Evolutionary conservation across 2,113 vertebrate genomes (phyloP).

Genomic region (Sinocyclocheilus anophthalmus): DNA sequence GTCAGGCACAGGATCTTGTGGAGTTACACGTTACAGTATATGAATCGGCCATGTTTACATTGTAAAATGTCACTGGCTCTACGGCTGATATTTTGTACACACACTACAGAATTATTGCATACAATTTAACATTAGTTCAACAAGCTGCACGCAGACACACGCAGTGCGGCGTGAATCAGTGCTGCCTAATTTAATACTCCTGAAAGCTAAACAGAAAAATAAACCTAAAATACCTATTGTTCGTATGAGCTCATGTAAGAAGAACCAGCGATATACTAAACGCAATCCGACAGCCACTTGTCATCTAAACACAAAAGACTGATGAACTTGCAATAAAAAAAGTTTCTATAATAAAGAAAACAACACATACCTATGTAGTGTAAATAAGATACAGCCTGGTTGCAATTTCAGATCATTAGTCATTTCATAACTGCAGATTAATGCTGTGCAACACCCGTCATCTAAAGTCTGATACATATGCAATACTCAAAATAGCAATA

Average conservation of each 20-base stretch:
- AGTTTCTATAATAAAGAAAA: not conserved
- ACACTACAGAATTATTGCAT: slow-evolving; percentile 32
- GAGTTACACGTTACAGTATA: slow-evolving; percentile 17
- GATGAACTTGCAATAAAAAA: not conserved
- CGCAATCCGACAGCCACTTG: not conserved
- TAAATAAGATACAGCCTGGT: not conserved
- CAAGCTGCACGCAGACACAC: not conserved
- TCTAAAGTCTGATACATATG: not conserved
- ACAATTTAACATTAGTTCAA: slow-evolving; percentile 26
- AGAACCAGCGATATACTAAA: not conserved
- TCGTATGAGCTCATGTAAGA: not conserved
- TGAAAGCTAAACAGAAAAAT: not conserved
- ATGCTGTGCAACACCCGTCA: not conserved
- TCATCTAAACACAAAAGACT: not conserved
- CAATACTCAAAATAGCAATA: not conserved
- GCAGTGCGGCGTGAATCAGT: not conserved
- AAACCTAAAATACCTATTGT: not conserved
- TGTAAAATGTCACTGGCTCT: slow-evolving; percentile 34
- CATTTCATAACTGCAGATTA: not conserved
- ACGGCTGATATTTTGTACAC: slow-evolving; percentile 19
- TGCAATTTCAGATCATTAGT: not conserved
- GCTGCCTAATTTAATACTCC: slow-evolving; percentile 17
- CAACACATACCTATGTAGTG: not conserved
- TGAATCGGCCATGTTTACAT: slow-evolving; percentile 40
- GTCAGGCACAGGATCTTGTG: slow-evolving; percentile 5